Evolutionary conservation across 2,113 vertebrate genomes (phyloP).

Genomic region (Heterocephalus glaber): DNA sequence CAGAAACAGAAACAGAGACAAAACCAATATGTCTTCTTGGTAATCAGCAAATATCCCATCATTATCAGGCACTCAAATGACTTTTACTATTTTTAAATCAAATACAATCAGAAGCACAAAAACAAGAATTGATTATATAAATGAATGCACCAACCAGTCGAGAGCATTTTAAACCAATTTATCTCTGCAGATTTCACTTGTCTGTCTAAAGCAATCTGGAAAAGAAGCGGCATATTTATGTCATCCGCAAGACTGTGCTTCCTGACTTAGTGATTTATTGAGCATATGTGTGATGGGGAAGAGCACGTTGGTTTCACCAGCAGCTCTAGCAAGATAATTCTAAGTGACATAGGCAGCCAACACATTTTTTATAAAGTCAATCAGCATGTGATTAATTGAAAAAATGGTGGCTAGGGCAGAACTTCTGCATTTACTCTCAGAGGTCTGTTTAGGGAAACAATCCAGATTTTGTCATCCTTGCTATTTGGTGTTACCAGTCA

Average conservation of each 20-base stretch:
- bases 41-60: conserved; percentile 60
- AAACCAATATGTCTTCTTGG: background rate
- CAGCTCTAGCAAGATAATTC: conserved; percentile 20
- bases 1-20: background rate
- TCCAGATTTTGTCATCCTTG: conserved; percentile 15
- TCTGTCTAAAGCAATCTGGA: conserved; percentile 58
- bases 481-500: conserved; percentile 48
- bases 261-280: conserved; percentile 53
- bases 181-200: conserved; percentile 26
- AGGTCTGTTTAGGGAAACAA: conserved; percentile 49
- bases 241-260: conserved; percentile 22
- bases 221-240: conserved; percentile 45
- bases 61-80: background rate
- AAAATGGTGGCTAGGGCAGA: conserved; percentile 36
- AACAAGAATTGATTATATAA: conserved; percentile 56
- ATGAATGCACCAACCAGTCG: background rate
- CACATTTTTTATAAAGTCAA: conserved; percentile 72
- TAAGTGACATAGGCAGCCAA: conserved; percentile 80
- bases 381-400: conserved; percentile 82
- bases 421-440: conserved; percentile 36
- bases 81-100: conserved; percentile 68
- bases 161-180: conserved; percentile 35
- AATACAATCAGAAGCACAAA: conserved; percentile 55
- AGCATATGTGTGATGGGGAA: background rate
- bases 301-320: background rate